phyloP scores from a whole-genome alignment of 2,113 vertebrate genomes.

The Cyprinodon brontotheroides region DNA sequence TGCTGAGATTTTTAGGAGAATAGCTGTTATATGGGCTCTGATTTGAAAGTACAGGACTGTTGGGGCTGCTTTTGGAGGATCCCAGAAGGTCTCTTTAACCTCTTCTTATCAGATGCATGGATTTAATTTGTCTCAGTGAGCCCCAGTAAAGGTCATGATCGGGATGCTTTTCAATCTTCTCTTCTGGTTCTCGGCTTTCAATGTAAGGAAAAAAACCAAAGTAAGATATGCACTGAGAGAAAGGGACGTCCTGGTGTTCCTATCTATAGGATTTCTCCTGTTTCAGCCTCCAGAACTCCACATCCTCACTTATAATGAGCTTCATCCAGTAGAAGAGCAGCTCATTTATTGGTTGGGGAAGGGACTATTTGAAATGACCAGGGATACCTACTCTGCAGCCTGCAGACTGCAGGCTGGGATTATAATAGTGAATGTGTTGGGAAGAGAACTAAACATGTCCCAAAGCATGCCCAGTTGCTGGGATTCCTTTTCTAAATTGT shows the following conservation, averaged over 20 bases:
- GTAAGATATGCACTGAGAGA: constrained; percentile 32
- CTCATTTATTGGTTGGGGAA: constrained; percentile 59
- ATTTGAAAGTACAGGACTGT: constrained; percentile 57
- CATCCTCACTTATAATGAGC: constrained; percentile 72
- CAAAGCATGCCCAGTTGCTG: constrained; percentile 69
- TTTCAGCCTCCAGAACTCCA: constrained; percentile 31
- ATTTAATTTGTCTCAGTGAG: constrained; percentile 76
- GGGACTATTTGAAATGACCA: constrained; percentile 32
- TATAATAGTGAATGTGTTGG: constrained; percentile 53
- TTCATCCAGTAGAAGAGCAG: constrained; percentile 42
- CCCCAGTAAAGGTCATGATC: constrained; percentile 79
- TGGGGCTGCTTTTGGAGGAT: constrained; percentile 50
- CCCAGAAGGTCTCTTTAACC: constrained; percentile 65
- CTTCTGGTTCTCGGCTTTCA: constrained; percentile 62
- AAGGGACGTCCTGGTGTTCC: constrained; percentile 47
- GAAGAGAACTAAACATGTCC: constrained; percentile 69
- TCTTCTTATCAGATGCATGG: constrained; percentile 72
- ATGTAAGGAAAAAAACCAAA: constrained; percentile 33
- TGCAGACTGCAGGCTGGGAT: constrained; percentile 67
- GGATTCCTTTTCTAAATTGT: constrained; percentile 59
- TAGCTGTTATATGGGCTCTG: constrained; percentile 54
- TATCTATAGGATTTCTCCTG: constrained; percentile 22
- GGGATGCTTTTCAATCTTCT: constrained; percentile 68
- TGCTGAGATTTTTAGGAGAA: constrained; percentile 51
- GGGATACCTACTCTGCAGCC: constrained; percentile 68